phyloP scores from a whole-genome alignment of 2,113 vertebrate species.

The Edolisoma coerulescens region DNA sequence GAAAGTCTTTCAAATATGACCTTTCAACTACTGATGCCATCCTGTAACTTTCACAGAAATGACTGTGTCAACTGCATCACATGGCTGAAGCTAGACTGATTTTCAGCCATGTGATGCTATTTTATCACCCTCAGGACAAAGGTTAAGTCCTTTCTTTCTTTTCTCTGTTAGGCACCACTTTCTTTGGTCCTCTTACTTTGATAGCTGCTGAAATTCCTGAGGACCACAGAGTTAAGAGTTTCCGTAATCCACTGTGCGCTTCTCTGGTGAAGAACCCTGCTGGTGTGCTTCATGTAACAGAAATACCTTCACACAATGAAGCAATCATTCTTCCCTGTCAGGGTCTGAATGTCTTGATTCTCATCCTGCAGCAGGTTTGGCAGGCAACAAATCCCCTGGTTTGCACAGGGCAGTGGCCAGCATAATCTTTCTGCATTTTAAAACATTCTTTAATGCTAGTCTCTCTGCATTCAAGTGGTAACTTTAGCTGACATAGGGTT shows the following conservation, averaged over 20 bases:
- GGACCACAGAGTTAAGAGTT: conserved; percentile 33
- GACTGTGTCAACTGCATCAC: conserved; percentile 54
- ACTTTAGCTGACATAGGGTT: conserved; percentile 46
- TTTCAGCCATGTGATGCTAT: conserved; percentile 69
- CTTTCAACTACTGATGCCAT: conserved; percentile 35
- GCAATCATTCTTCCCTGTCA: conserved; percentile 46
- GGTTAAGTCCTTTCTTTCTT: conserved; percentile 71
- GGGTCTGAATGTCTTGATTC: conserved; percentile 48
- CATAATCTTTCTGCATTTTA: conserved; percentile 47
- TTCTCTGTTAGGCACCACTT: conserved; percentile 48
- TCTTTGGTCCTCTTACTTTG: conserved; percentile 32
- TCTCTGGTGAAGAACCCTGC: conserved; percentile 42
- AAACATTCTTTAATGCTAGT: conserved; percentile 46
- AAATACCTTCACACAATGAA: conserved; percentile 52
- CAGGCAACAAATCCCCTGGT: conserved; percentile 25
- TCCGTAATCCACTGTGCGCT: conserved; percentile 21
- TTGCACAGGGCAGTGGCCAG: conserved; percentile 41
- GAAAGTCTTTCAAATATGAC: conserved; percentile 25
- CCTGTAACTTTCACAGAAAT: conserved; percentile 39
- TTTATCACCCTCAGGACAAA: conserved; percentile 72
- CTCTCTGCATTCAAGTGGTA: conserved; percentile 20
- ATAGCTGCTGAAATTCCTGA: conserved; percentile 53
- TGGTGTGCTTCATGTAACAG: conserved; percentile 41
- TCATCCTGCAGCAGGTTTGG: conserved; percentile 45
- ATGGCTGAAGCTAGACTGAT: conserved; percentile 56